Conservation (phyloP, 2,888 invertebrate species). For the Conomelus anceps region DNA sequence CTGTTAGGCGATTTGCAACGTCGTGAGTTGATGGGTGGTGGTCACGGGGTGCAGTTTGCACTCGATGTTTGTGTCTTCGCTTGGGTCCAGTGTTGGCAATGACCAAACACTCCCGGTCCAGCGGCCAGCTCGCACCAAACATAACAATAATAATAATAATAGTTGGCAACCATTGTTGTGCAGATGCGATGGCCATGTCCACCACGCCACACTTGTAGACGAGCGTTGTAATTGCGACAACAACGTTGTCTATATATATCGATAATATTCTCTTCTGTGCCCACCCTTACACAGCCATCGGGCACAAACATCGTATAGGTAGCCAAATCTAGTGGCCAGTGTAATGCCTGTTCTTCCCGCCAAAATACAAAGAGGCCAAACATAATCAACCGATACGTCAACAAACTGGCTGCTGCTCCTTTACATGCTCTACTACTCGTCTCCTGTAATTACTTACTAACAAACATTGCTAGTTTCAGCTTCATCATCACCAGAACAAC, state of each 20-base stretch:
- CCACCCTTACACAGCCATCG: not conserved
- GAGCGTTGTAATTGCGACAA: slow-evolving; percentile 8
- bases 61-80: slow-evolving; percentile 6
- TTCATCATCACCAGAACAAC: not conserved
- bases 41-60: slow-evolving; percentile 1
- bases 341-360: not conserved
- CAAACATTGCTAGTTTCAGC: not conserved
- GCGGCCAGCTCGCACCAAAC: not conserved
- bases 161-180: not conserved
- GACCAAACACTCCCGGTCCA: slow-evolving; percentile 4
- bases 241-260: not conserved
- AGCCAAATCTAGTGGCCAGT: too few species aligned
- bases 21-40: not conserved
- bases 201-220: not conserved
- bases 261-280: not conserved
- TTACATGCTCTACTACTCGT: not conserved
- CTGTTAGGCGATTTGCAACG: not conserved
- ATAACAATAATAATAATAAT: slow-evolving; percentile 4
- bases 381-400: not conserved
- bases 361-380: slow-evolving; percentile 9
- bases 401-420: not conserved
- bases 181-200: not conserved
- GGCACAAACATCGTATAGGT: not conserved
- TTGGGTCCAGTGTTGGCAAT: not conserved
- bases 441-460: not conserved